A percentile compares a stretch with the other conserved stretches of the same genome.
These are phyloP conservation scores for Luffia ferchaultella DNA, from an alignment of 2,888 invertebrate species.

Conservation along the genomic window DNA sequence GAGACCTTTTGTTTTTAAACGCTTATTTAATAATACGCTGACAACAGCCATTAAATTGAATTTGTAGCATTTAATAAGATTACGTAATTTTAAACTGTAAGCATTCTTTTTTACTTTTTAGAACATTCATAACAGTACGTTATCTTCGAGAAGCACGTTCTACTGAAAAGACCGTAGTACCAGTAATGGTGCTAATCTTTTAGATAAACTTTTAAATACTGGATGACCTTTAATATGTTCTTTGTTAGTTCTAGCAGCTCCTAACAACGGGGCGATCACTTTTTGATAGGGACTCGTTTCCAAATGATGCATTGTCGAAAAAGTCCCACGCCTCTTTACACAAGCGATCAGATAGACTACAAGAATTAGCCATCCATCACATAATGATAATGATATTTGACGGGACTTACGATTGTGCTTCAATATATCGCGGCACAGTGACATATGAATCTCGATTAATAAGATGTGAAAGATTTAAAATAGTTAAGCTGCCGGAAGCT, in stretches of 20 bases:
- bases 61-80: no score
- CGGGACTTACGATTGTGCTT: conserved; percentile 42
- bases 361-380: conserved; percentile 59
- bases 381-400: conserved; percentile 57
- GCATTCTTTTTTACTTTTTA: no score
- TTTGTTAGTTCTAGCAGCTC: background rate
- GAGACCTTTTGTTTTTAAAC: conserved; percentile 4
- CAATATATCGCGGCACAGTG: conserved; percentile 29
- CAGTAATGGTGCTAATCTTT: background rate
- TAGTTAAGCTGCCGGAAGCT: background rate
- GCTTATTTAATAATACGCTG: conserved; percentile 2
- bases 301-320: conserved; percentile 50
- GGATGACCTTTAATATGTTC: background rate
- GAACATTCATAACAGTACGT: no score
- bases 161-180: no score
- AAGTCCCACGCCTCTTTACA: conserved; percentile 59
- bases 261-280: background rate
- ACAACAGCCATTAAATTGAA: no score
- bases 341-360: conserved; percentile 26
- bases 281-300: conserved; percentile 1
- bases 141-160: no score
- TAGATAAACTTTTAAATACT: background rate
- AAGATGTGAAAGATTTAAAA: background rate
- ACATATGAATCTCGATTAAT: conserved; percentile 5
- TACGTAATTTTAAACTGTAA: no score